Percentiles rank a stretch among this genome's conserved stretches.
These are phyloP conservation scores for Mechanitis mazaeus DNA, from an alignment of 2,888 invertebrate species.

Conservation along the genomic window DNA sequence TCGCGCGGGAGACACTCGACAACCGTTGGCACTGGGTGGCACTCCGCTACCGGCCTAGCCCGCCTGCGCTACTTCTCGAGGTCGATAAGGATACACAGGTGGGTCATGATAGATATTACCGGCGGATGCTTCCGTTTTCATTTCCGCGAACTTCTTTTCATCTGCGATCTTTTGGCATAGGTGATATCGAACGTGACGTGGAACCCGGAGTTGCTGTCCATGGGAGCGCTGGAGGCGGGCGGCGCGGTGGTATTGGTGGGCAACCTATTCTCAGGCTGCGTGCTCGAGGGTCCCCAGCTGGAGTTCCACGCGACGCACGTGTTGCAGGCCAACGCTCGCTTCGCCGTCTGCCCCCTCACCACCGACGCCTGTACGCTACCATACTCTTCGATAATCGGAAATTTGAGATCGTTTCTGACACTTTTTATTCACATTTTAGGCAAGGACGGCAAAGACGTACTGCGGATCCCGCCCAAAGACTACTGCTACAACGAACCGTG, in stretches of 20 bases:
- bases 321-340: conserved; percentile 81
- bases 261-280: conserved; percentile 88
- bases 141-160: not conserved
- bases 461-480: conserved; percentile 78
- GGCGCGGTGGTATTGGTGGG: conserved; percentile 87
- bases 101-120: not conserved
- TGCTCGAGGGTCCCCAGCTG: conserved; percentile 90
- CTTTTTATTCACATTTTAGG: conserved; percentile 44
- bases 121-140: not conserved
- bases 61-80: conserved; percentile 61
- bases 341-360: conserved; percentile 86
- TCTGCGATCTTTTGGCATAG: conserved; percentile 48
- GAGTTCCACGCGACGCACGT: conserved; percentile 82
- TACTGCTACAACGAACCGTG: conserved; percentile 88
- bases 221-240: conserved; percentile 82
- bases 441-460: conserved; percentile 71
- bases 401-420: not conserved
- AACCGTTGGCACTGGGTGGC: conserved; percentile 89
- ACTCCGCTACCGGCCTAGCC: conserved; percentile 74
- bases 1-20: conserved; percentile 83
- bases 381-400: not conserved
- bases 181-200: conserved; percentile 87
- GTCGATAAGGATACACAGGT: conserved; percentile 61
- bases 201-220: conserved; percentile 84
- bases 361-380: conserved; percentile 80